phyloP scores from a whole-genome alignment of 2,888 invertebrate genomes.

The Stramonita haemastoma region DNA sequence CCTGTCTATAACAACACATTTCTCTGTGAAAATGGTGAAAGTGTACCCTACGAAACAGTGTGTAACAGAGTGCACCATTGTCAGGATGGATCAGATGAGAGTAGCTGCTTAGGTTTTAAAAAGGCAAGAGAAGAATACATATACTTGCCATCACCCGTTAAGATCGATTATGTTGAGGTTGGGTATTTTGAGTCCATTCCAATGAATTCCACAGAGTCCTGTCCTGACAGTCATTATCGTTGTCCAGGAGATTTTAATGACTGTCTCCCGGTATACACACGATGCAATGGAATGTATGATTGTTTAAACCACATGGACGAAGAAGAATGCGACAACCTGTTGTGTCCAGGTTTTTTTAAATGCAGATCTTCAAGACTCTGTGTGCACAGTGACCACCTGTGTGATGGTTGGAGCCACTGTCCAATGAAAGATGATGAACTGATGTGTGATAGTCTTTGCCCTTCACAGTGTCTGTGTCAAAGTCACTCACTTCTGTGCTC shows the following conservation, averaged over 20 bases:
- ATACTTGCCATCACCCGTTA: background rate
- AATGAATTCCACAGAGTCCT: background rate
- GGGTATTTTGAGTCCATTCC: background rate
- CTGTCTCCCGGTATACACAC: background rate
- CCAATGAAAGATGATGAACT: background rate
- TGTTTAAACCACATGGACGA: background rate
- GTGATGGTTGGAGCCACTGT: slow-evolving; percentile 21
- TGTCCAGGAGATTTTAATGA: slow-evolving; percentile 2
- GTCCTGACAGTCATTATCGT: background rate
- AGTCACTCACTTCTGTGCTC: background rate
- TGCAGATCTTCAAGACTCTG: background rate
- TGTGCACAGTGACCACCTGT: background rate
- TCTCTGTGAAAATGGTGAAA: background rate
- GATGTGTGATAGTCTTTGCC: background rate
- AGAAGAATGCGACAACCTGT: background rate
- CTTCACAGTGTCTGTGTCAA: slow-evolving; percentile 1
- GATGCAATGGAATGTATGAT: slow-evolving; percentile 8
- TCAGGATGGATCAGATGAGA: background rate
- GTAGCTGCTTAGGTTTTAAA: background rate
- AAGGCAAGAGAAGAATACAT: background rate
- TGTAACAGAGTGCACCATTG: background rate
- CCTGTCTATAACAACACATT: background rate
- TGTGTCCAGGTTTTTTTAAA: background rate
- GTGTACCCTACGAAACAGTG: background rate
- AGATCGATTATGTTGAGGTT: background rate